Conservation (phyloP, 2,888 invertebrate species). For the Phytoseiulus persimilis region DNA sequence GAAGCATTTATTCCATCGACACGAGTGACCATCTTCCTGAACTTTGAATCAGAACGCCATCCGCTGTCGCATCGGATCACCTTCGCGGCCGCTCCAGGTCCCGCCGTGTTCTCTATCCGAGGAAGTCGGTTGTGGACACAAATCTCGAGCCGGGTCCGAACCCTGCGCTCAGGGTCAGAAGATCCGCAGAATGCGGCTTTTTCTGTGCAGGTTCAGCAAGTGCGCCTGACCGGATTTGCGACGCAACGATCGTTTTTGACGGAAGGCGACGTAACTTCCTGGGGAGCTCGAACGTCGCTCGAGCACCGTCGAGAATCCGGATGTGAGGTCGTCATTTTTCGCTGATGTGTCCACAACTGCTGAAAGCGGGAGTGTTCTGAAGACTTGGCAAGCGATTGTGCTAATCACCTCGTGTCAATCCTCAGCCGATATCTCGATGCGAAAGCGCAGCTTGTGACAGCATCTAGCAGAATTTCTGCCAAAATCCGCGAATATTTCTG, state of each 20-base stretch:
- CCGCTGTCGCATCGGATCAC: too few species aligned
- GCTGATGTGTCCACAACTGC: neutral
- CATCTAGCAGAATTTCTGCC: neutral
- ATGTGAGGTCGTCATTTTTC: neutral
- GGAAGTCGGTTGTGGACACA: too few species aligned
- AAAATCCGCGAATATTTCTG: neutral
- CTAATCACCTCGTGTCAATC: neutral
- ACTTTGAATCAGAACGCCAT: neutral
- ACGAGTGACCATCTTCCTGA: neutral
- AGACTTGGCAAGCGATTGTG: neutral
- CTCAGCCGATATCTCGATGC: neutral
- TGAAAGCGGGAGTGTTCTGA: neutral
- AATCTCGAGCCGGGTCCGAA: too few species aligned
- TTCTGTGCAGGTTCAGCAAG: too few species aligned
- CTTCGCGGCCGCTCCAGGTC: too few species aligned
- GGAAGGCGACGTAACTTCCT: neutral
- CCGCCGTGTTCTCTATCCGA: too few species aligned
- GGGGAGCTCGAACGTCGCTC: neutral
- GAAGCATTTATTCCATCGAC: neutral
- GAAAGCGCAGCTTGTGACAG: neutral
- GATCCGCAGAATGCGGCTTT: too few species aligned
- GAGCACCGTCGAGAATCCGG: neutral
- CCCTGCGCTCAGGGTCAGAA: too few species aligned
- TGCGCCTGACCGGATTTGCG: too few species aligned
- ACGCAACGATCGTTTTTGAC: neutral